These are phyloP conservation scores for Myotis myotis DNA, from an alignment of 2,797 vertebrate species.

Conservation along the genomic window DNA sequence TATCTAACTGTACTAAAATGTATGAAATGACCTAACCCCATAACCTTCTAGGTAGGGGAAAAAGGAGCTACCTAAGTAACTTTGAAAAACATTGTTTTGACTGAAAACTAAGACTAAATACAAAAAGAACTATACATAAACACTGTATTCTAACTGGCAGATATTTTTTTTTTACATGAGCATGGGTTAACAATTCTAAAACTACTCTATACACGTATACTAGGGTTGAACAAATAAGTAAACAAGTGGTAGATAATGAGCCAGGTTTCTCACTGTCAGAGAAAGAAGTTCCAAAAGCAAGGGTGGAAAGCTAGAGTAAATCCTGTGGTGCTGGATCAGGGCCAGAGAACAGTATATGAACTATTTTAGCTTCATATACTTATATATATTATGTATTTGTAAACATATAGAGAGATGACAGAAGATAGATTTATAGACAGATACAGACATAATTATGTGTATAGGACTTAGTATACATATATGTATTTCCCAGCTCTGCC, in stretches of 20 bases:
- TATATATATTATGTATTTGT: not conserved
- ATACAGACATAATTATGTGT: not conserved
- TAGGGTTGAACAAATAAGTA: not conserved
- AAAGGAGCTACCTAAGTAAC: not conserved
- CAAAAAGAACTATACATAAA: not conserved
- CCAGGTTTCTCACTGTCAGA: not conserved
- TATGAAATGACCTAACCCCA: not conserved
- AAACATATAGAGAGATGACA: not conserved
- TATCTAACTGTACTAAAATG: not conserved
- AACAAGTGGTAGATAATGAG: not conserved
- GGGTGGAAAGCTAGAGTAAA: not conserved
- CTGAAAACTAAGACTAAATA: constrained; percentile 12
- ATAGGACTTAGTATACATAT: not conserved
- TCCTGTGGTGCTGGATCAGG: not conserved
- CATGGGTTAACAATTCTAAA: not conserved
- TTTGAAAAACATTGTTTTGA: not conserved
- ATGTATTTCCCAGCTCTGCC: not conserved
- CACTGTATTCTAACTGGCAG: not conserved
- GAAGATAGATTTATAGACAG: not conserved
- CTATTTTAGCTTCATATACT: not conserved
- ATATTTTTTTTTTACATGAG: not conserved
- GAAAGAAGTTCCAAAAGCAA: not conserved
- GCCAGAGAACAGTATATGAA: not conserved
- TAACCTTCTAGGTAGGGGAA: not conserved
- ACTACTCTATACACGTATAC: not conserved